Evolutionary conservation across 2,113 vertebrate species (phyloP).

Genomic region (Myotis yumanensis): DNA sequence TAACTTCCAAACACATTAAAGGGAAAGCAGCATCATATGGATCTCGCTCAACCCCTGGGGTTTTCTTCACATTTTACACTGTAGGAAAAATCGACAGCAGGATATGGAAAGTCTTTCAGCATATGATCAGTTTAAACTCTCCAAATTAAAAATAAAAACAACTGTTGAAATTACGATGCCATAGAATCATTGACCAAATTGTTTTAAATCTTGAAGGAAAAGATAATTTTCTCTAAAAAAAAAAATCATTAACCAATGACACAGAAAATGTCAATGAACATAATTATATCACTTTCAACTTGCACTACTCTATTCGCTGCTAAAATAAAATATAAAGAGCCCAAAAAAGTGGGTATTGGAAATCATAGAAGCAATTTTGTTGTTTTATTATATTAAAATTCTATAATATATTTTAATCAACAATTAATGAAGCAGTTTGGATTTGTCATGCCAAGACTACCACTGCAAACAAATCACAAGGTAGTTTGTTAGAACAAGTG

Average conservation of each 20-base stretch:
- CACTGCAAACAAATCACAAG: neutral
- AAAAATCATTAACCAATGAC: neutral
- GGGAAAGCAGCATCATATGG: neutral
- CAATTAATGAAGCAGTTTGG: neutral
- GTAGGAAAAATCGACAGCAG: neutral
- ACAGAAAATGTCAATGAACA: neutral
- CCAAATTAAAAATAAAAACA: neutral
- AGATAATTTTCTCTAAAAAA: neutral
- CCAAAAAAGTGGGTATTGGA: neutral
- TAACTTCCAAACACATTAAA: neutral
- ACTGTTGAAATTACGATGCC: neutral
- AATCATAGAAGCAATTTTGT: neutral
- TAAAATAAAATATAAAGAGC: neutral
- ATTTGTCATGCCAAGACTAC: neutral
- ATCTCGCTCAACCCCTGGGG: no score
- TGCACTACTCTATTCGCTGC: neutral
- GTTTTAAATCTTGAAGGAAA: neutral
- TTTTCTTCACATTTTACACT: neutral
- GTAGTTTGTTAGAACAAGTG: neutral
- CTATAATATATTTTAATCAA: neutral
- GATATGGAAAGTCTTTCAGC: neutral
- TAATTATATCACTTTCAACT: neutral
- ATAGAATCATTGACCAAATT: neutral
- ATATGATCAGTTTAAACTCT: neutral
- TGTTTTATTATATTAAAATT: constrained; percentile 8